Evolutionary conservation across 2,797 vertebrate genomes (phyloP), one percentile per base, ranked within the genome.

Genomic region (Chrysocyon brachyurus): DNA sequence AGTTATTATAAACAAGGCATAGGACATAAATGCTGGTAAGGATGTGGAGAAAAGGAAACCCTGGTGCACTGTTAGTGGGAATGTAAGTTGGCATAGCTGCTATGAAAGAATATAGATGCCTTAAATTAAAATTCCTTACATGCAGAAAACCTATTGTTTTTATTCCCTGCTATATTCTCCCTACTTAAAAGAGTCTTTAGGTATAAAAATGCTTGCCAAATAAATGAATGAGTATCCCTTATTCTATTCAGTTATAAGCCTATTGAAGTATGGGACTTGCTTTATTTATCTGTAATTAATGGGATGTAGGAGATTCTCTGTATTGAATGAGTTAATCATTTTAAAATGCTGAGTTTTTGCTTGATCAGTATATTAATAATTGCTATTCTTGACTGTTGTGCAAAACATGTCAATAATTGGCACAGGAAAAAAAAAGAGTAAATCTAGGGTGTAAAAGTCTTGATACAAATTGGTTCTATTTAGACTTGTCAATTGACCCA

Each of bases 321-420:
- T 82, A 88, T 46, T 31, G 4, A 92, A 79, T 81, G n/a, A 89
- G 36, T 86, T 77, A 21, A 54, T 91, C 68, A 82, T 86, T 90
- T 89, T 64, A 31, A 95, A 95, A 63, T 52, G 22, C 4, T 89
- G 2, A 82, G 26, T 19, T 89, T 97, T 70, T 83, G 57, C 46
- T 89, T 73, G 14, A 93, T 70, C 64, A 40, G 52, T 89, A 70
- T 81, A 89, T 79, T 73, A 66, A 77, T 78, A 54, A 14, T 31
- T 61, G n/a, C 12, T 75, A 66, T 90, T 92, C 26, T 85, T 78
- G 19, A 64, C 54, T 64, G 40, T 22, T 82, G 63, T 70, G 16
- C 4, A 89, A 95, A 24, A 77, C 36, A 70, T 54, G 17, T 5
- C 68, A 86, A 90, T 79, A 75, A 78, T 72, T 83, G 79, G 21